Evolutionary conservation across 2,888 invertebrate species (phyloP), one percentile per base, ranked within the genome.

Genomic region (Galerucella calmariensis): DNA sequence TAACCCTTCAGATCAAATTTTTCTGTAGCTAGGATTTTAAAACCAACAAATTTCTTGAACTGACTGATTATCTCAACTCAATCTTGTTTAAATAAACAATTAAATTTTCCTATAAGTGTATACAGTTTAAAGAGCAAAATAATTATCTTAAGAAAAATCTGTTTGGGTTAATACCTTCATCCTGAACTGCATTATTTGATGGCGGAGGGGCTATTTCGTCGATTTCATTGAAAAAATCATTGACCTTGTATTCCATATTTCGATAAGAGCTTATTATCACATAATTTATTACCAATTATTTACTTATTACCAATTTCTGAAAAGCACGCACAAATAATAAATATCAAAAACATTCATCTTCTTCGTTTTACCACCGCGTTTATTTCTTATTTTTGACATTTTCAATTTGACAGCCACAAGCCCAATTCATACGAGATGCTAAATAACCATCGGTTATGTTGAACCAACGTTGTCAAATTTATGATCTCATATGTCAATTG

Each of bases 171-270:
- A 59, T 72, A 72, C 72, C 72, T 72, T 72, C 62, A 8, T 69
- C 66, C 61, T 51, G 56, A 27, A 24, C 48, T 14, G 66, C 44
- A 20, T 69, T 41, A 41, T 41, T 69, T n/a, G 59, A 44, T 65
- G 80, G 78, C 56, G 83, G 82, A 6, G 86, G 85, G 8, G 82
- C 85, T 68, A 88, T 85, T 82, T 86, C 84, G 75, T 87, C 85
- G 59, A 88, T 88, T 84, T 88, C 88, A 75, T 86, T 87, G 51
- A 88, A 80, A 79, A 88, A 88, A 79, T 86, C 86, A 73, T 86
- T 82, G 9, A 88, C 83, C 73, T 84, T 84, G 12, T 84, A 84
- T 78, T 87, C 87, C 86, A 88, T 87, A 44, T 6, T 69, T 10
- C 27, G 14, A 16, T 65, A 62, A 51, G n/a, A 51, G 5, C n/a